phyloP scores from a whole-genome alignment of 2,888 invertebrate species.

The Galerucella calmariensis region DNA sequence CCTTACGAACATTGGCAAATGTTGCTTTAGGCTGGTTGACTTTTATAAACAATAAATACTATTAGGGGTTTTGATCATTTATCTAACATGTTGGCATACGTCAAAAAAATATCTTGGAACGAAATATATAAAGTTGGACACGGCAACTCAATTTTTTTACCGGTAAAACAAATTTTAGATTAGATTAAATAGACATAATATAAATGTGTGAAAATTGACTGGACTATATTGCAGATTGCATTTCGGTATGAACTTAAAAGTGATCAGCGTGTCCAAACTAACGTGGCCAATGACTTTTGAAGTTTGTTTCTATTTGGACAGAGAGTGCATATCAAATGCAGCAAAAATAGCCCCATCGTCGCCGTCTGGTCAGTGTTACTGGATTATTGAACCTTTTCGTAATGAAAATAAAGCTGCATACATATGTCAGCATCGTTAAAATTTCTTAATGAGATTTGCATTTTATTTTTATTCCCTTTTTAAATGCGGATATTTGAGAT shows the following conservation, averaged over 20 bases:
- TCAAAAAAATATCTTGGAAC: too few species aligned
- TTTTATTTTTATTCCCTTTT: neutral
- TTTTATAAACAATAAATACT: too few species aligned
- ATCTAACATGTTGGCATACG: too few species aligned
- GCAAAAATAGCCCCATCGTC: conserved; percentile 54
- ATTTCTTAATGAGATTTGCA: neutral
- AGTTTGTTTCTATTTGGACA: conserved; percentile 56
- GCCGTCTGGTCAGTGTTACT: conserved; percentile 63
- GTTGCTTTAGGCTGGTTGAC: too few species aligned
- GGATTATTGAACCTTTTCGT: conserved; percentile 61
- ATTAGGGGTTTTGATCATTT: too few species aligned
- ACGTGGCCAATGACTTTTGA: conserved; percentile 54
- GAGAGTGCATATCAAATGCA: conserved; percentile 57
- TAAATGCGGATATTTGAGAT: too few species aligned
- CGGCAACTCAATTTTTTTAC: too few species aligned
- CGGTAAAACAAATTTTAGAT: too few species aligned
- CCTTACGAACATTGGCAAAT: too few species aligned
- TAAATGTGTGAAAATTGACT: neutral
- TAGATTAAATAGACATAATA: too few species aligned
- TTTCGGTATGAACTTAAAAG: conserved; percentile 14
- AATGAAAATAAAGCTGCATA: conserved; percentile 48
- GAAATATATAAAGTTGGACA: too few species aligned
- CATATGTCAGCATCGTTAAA: conserved; percentile 30
- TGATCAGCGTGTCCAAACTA: conserved; percentile 23
- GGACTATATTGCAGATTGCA: conserved; percentile 13